These are phyloP conservation scores for Cheilosia variabilis DNA, from an alignment of 2,888 invertebrate genomes.

Conservation along the genomic window DNA sequence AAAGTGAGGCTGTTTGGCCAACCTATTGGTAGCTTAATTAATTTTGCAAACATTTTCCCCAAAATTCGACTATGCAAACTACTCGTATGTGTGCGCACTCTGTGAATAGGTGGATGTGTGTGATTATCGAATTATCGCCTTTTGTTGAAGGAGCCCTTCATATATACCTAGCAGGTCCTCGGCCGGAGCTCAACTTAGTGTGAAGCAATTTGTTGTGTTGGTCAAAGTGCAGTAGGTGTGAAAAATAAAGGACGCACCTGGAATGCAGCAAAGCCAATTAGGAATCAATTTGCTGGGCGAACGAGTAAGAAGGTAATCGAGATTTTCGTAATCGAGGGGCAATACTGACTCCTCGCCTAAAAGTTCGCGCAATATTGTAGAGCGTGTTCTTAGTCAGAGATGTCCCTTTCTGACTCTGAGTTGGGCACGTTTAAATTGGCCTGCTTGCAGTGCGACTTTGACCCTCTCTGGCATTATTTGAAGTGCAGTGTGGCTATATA, in stretches of 20 bases:
- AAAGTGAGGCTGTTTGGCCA: slow-evolving; percentile 39
- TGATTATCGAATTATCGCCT: slow-evolving; percentile 68
- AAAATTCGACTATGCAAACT: slow-evolving; percentile 45
- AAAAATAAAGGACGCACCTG: background rate
- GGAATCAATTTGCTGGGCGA: slow-evolving; percentile 23
- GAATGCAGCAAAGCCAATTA: slow-evolving; percentile 18
- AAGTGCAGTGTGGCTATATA: too few relatives aligned
- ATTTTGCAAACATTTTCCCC: slow-evolving; percentile 64
- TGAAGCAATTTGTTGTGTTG: slow-evolving; percentile 21
- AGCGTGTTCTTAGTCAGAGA: too few relatives aligned
- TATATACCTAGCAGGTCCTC: background rate
- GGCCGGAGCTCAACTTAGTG: slow-evolving; percentile 14
- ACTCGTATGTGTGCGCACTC: background rate
- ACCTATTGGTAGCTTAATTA: slow-evolving; percentile 61
- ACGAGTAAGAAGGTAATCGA: background rate
- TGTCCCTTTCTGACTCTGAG: too few relatives aligned
- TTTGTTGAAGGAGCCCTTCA: slow-evolving; percentile 35
- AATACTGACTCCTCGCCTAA: too few relatives aligned
- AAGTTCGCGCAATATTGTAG: too few relatives aligned
- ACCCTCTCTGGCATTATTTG: too few relatives aligned
- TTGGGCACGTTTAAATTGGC: too few relatives aligned
- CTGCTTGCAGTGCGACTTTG: too few relatives aligned
- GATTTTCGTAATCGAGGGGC: too few relatives aligned
- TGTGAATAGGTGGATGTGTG: slow-evolving; percentile 25
- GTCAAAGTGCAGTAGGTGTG: slow-evolving; percentile 17